Percentiles rank a stretch among this genome's conserved stretches.
These are phyloP conservation scores for Pipistrellus kuhlii DNA, from an alignment of 2,797 vertebrate species.

Conservation along the genomic window DNA sequence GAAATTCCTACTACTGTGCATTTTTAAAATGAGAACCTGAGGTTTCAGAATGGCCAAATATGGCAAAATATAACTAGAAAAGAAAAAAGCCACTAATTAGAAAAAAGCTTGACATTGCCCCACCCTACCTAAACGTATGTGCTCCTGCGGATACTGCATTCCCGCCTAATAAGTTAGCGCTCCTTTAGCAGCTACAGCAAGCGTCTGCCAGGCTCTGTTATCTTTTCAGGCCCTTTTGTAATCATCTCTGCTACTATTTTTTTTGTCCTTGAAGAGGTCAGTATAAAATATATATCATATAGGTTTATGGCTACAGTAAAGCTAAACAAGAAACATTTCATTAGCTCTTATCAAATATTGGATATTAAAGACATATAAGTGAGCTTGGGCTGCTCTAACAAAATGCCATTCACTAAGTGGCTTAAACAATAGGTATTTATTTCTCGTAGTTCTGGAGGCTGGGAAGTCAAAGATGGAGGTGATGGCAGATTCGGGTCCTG, in stretches of 20 bases:
- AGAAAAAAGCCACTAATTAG: not conserved
- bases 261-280: constrained; percentile 4
- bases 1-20: not conserved
- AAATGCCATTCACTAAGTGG: not conserved
- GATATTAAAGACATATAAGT: not conserved
- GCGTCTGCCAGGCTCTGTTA: not conserved
- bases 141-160: not conserved
- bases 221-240: not conserved
- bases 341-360: not conserved
- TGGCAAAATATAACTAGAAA: not conserved
- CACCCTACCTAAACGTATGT: not conserved
- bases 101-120: not conserved
- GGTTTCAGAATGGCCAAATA: not conserved
- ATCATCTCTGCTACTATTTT: constrained; percentile 19
- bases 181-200: not conserved
- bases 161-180: not conserved
- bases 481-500: not conserved
- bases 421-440: not conserved
- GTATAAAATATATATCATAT: not conserved
- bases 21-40: not conserved
- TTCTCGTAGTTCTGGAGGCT: not conserved
- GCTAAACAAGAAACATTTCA: not conserved
- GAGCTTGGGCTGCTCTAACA: not conserved
- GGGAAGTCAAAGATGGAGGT: not conserved
- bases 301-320: not conserved